Conservation (phyloP, 2,113 vertebrate species). For the Paedocypris sp. region DNA sequence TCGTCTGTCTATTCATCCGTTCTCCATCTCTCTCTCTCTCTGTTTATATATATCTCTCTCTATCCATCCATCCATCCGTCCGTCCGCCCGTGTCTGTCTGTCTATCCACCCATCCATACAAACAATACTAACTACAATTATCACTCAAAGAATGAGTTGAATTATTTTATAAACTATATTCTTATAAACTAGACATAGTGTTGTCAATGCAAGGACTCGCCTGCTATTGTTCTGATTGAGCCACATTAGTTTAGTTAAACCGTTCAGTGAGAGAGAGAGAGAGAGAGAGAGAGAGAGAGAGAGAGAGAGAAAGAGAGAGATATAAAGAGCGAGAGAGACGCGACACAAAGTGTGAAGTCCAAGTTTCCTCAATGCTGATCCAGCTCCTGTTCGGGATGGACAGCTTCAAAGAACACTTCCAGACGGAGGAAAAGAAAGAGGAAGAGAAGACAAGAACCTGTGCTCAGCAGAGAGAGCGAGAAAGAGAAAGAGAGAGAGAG, state of each 20-base stretch:
- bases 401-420: slow-evolving; percentile 15
- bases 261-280: neutral
- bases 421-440: slow-evolving; percentile 34
- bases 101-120: no score
- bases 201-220: neutral
- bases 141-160: no score
- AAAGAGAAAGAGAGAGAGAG: no score
- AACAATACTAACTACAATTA: no score
- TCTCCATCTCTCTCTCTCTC: no score
- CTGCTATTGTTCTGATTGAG: neutral
- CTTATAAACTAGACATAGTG: no score
- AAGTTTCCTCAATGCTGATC: slow-evolving; percentile 23
- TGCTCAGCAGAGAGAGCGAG: slow-evolving; percentile 63
- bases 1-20: no score
- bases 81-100: no score
- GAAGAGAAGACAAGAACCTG: slow-evolving; percentile 54
- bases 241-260: neutral
- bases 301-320: slow-evolving; percentile 28
- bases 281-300: neutral
- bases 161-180: no score
- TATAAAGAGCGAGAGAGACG: neutral
- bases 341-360: slow-evolving; percentile 30
- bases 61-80: no score
- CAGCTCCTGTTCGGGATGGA: slow-evolving; percentile 35
- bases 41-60: no score